Evolutionary conservation across 2,113 vertebrate genomes (phyloP).

Genomic region (Carlito syrichta): DNA sequence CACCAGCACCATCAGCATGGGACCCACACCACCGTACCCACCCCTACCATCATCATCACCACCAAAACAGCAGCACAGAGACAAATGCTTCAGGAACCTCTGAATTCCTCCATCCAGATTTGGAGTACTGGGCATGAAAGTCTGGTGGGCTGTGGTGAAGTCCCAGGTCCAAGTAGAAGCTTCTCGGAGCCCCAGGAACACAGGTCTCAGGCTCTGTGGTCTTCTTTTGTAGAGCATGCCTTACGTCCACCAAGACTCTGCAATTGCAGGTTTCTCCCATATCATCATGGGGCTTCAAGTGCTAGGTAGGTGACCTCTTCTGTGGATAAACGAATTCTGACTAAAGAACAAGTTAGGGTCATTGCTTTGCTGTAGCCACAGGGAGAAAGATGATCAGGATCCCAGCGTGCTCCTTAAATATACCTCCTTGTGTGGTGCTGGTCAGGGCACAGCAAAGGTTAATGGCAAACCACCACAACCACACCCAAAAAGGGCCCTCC

Average conservation of each 20-base stretch:
- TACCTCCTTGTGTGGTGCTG: background rate
- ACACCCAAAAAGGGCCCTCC: background rate
- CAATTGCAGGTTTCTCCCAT: background rate
- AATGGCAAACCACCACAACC: background rate
- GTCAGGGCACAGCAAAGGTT: background rate
- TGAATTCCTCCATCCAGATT: background rate
- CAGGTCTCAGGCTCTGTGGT: background rate
- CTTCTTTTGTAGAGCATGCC: background rate
- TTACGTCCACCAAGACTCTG: background rate
- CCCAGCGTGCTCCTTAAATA: background rate
- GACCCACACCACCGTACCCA: background rate
- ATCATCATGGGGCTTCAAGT: background rate
- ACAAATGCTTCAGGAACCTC: background rate
- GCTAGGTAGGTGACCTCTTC: background rate
- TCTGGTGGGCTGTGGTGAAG: background rate
- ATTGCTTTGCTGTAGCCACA: background rate
- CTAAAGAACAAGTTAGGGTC: background rate
- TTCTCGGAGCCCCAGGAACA: background rate
- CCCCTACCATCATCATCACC: background rate
- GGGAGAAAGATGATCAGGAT: background rate
- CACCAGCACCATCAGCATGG: background rate
- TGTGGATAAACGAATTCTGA: background rate
- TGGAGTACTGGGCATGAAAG: background rate
- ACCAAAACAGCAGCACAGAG: background rate
- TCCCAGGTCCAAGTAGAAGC: background rate